Percentiles rank a stretch among this genome's conserved stretches.
Evolutionary conservation across 2,888 invertebrate species (phyloP).

Genomic region (Temnothorax unifasciatus): DNA sequence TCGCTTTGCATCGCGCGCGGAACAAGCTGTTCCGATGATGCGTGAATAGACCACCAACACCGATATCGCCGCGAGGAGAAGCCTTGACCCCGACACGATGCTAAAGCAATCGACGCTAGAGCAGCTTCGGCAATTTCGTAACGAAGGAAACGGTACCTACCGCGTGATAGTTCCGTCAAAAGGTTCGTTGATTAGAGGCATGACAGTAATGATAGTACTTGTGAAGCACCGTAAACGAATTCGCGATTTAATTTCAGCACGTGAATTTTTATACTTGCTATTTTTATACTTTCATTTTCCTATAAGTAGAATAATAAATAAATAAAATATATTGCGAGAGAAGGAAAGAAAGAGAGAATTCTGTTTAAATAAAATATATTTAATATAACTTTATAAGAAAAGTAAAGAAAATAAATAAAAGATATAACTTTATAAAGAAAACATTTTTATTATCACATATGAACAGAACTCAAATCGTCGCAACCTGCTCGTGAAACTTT

Average conservation of each 20-base stretch:
- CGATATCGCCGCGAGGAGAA: slow-evolving; percentile 27
- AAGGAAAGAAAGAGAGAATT: not conserved
- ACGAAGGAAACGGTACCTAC: not conserved
- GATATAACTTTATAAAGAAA: not conserved
- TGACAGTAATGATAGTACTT: not conserved
- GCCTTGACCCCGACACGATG: slow-evolving; percentile 65
- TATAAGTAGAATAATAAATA: no score
- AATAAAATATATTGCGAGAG: not conserved
- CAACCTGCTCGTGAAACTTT: not conserved
- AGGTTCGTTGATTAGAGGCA: slow-evolving; percentile 1
- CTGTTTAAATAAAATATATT: not conserved
- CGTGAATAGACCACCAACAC: not conserved
- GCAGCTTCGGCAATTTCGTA: slow-evolving; percentile 28
- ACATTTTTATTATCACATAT: not conserved
- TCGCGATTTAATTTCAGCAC: not conserved
- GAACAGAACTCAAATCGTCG: not conserved
- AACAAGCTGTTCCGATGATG: not conserved
- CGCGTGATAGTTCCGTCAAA: slow-evolving; percentile 1
- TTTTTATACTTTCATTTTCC: not conserved
- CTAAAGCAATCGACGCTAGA: slow-evolving; percentile 7
- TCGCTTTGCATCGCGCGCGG: not conserved
- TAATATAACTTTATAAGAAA: not conserved
- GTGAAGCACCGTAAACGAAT: not conserved
- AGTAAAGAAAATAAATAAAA: not conserved
- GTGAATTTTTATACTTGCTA: not conserved